A percentile compares a stretch with the other conserved stretches of the same genome.
These are phyloP conservation scores for Megalonaias nervosa DNA, from an alignment of 1,140 invertebrate species.

Conservation along the genomic window DNA sequence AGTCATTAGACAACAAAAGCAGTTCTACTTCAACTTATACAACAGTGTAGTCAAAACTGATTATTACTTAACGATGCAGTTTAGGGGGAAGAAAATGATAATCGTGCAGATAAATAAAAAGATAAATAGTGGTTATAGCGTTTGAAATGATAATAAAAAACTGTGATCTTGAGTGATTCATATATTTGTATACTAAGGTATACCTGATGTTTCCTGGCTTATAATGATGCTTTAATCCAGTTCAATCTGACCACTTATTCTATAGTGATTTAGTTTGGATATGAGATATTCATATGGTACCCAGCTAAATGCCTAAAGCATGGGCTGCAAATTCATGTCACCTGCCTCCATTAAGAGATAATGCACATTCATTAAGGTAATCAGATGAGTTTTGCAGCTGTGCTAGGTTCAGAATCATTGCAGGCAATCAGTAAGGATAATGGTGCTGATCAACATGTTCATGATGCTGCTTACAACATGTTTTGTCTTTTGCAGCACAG, in stretches of 20 bases:
- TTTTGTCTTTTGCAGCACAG: not conserved
- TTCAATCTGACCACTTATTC: slow-evolving; percentile 12
- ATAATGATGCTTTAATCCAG: slow-evolving; percentile 16
- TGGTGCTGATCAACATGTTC: slow-evolving; percentile 5
- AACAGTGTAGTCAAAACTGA: too few species aligned
- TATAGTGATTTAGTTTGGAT: slow-evolving; percentile 11
- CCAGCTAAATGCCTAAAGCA: slow-evolving; percentile 18
- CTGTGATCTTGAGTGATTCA: too few species aligned
- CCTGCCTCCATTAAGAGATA: not conserved
- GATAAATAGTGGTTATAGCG: too few species aligned
- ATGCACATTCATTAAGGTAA: not conserved
- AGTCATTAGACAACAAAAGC: too few species aligned
- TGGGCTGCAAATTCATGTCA: slow-evolving; percentile 2
- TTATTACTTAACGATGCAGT: too few species aligned
- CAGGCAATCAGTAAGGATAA: slow-evolving; percentile 4
- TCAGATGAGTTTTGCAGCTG: slow-evolving; percentile 3
- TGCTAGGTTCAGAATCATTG: not conserved
- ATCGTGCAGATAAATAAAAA: too few species aligned
- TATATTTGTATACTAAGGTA: too few species aligned
- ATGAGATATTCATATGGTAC: slow-evolving; percentile 20
- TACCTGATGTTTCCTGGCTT: slow-evolving; percentile 5
- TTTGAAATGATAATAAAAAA: too few species aligned
- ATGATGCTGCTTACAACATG: not conserved
- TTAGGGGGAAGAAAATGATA: too few species aligned
- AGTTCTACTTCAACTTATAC: too few species aligned